Evolutionary conservation across 2,797 vertebrate genomes (phyloP), one percentile per base, ranked within the genome.

Genomic region (Gila robusta): DNA sequence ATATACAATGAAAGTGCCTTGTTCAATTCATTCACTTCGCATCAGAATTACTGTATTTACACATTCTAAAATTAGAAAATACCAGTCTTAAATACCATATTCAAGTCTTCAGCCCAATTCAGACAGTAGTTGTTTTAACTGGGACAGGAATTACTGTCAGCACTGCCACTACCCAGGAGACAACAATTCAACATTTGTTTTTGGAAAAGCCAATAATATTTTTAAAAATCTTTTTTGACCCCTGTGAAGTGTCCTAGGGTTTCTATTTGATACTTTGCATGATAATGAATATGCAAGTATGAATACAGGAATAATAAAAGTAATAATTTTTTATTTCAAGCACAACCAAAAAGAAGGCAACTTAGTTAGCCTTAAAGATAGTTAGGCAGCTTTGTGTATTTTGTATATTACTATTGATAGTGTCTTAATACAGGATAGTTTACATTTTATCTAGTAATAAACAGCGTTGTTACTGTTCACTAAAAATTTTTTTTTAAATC

Each of bases 21-120:
- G 6, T 67, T 79, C n/a, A 19, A 28, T 23, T 56, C 1, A 2
- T 54, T 64, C 11, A 78, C 6, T 28, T 26, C 37, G 44, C 8
- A 28, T 47, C 9, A 79, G 26, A 66, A 79, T 79, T 21, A 79
- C 56, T 21, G 77, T 79, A 64, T 64, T 64, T 32, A 66, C n/a
- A 79, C 16, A 23, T 16, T 72, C 23, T 19, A 39, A 70, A 70
- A 23, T 39, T 5, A 77, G 32, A 77, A 23, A 77, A 39, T 56
- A 37, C 74, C 3, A 2, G 5, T 56, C 35, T 39, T 59, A 78
- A 59, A 78, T 59, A n/a, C 76, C 21, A 59, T 39, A n/a, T n/a
- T 77, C 21, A 39, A 39, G 74, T n/a, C 6, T 59, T 78, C 21
- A 76, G 73, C 47, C 19, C 47, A 35, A 23, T 23, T 76, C 73